Conservation (phyloP, 1,140 invertebrate genomes). For the Drosophila ohnishii region DNA sequence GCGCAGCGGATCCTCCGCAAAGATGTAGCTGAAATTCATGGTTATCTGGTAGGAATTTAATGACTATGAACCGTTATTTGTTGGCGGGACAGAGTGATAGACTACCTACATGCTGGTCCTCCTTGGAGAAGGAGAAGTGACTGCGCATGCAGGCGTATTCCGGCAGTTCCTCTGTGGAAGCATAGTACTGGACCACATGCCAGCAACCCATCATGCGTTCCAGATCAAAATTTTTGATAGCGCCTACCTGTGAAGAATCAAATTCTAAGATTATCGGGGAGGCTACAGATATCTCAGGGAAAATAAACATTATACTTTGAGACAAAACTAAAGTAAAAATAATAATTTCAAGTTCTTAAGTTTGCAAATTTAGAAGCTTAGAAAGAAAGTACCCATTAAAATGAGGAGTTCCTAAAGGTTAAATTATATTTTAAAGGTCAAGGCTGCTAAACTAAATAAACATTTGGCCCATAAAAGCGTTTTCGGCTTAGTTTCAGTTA, state of each 20-base stretch:
- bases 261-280: not conserved
- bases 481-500: conserved; percentile 4
- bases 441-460: not conserved
- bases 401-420: not conserved
- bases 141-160: conserved; percentile 92
- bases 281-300: no score
- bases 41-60: conserved; percentile 84
- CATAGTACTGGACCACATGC: conserved; percentile 94
- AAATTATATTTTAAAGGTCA: not conserved
- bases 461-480: conserved; percentile 11
- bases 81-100: no score
- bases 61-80: not conserved
- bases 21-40: conserved; percentile 94
- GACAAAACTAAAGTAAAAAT: no score
- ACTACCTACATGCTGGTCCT: conserved; percentile 73
- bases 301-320: no score
- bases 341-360: not conserved
- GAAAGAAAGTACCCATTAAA: no score
- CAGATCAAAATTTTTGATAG: conserved; percentile 84
- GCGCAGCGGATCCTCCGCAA: conserved; percentile 91
- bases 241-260: conserved; percentile 81
- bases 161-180: conserved; percentile 91
- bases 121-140: conserved; percentile 85
- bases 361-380: no score
- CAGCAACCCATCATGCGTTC: conserved; percentile 88